A percentile compares a stretch with the other conserved stretches of the same genome.
phyloP scores from a whole-genome alignment of 2,888 invertebrate genomes.

The Aspidiotus rigidus region DNA sequence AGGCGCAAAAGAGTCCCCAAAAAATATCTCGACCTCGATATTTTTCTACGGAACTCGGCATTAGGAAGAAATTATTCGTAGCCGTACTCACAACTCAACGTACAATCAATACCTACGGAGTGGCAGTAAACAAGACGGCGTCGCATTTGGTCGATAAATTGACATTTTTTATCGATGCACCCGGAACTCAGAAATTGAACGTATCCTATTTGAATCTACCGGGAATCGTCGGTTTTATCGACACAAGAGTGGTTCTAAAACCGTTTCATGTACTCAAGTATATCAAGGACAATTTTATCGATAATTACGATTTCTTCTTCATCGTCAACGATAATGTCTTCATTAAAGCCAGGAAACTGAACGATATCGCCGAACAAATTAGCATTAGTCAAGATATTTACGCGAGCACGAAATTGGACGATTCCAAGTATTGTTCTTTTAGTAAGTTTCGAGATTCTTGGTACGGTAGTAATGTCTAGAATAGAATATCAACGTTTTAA shows the following conservation, averaged over 20 bases:
- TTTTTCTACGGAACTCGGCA: conserved; percentile 90
- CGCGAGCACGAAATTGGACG: conserved; percentile 58
- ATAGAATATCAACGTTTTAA: conserved; percentile 36
- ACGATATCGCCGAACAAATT: conserved; percentile 61
- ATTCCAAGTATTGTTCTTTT: conserved; percentile 57
- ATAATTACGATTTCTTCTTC: conserved; percentile 88
- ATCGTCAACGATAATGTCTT: conserved; percentile 76
- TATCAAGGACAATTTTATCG: conserved; percentile 75
- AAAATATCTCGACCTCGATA: conserved; percentile 76
- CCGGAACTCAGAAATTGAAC: conserved; percentile 44
- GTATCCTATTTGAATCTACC: conserved; percentile 45
- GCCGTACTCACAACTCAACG: conserved; percentile 72
- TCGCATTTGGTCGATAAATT: conserved; percentile 74
- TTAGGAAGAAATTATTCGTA: conserved; percentile 77
- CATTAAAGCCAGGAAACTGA: conserved; percentile 67
- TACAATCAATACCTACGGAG: conserved; percentile 60
- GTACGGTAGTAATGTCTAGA: conserved; percentile 38
- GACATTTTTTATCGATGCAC: conserved; percentile 61
- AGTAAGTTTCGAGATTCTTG: conserved; percentile 47
- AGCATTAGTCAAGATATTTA: conserved; percentile 79
- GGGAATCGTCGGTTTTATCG: conserved; percentile 79
- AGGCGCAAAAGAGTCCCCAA: conserved; percentile 48
- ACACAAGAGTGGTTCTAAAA: conserved; percentile 61
- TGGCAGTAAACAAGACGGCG: conserved; percentile 82
- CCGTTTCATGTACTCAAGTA: conserved; percentile 85